Percentiles rank a stretch among this genome's conserved stretches.
phyloP scores from a whole-genome alignment of 2,888 invertebrate species.

The Tenthredo livida region DNA sequence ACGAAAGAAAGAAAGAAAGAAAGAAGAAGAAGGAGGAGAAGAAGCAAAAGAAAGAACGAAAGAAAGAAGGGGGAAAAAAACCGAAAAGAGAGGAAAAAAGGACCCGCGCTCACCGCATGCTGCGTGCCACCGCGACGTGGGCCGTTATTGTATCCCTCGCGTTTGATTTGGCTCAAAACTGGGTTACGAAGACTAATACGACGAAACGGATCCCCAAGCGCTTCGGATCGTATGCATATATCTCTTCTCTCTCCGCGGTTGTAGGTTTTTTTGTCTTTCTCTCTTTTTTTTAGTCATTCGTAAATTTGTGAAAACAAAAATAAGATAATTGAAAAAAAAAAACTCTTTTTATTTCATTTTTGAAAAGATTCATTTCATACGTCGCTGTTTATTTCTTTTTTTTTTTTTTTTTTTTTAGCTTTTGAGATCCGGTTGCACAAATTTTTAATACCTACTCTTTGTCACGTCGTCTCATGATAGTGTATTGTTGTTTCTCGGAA shows the following conservation, averaged over 20 bases:
- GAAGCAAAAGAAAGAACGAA: not conserved
- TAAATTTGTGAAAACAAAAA: no score
- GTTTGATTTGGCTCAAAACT: constrained; percentile 26
- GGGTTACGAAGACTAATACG: constrained; percentile 20
- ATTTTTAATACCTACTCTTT: no score
- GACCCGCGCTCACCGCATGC: not conserved
- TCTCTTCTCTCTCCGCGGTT: not conserved
- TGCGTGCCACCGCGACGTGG: not conserved
- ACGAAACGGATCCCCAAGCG: not conserved
- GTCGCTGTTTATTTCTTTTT: no score
- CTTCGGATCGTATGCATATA: not conserved
- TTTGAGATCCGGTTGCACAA: no score
- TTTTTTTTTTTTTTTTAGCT: no score
- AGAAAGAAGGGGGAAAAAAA: not conserved
- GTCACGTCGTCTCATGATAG: no score
- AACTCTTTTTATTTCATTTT: no score
- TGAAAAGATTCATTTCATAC: no score
- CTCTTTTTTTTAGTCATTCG: not conserved
- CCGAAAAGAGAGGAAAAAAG: not conserved
- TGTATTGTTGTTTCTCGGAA: no score
- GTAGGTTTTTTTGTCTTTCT: not conserved
- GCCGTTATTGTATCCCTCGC: constrained; percentile 17
- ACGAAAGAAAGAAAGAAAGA: not conserved
- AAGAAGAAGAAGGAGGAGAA: not conserved
- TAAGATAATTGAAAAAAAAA: no score